Base-by-base conservation (phyloP, 2,888 invertebrate species). In the Gastrophysa polygoni region DNA sequence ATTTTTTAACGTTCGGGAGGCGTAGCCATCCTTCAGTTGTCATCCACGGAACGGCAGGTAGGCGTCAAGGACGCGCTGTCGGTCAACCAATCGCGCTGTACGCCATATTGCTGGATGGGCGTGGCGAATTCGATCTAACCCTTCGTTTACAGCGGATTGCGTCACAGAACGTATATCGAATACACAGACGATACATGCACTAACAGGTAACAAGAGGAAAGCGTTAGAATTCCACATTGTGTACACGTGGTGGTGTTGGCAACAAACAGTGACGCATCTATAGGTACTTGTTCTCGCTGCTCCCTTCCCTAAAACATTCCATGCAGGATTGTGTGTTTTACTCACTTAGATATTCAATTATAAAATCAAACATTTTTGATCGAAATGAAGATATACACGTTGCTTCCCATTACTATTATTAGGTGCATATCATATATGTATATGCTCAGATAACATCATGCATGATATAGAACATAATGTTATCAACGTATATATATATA, bases 81-180 rank as follows among this genome's bases (percentile, higher is more conserved):
- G 73, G 66, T 80, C 83, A 83, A 83, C 87, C 87, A 88, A 87
- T 87, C 85, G 83, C 81, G 81, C 80, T 73, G 76, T 77, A 83
- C 86, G 87, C 87, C 87, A 88, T 88, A 85, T 87, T 88, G 87
- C 85, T 83, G 83, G 82, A 77, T 78, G 83, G 87, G 87, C 86
- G 87, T 84, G 82, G 84, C 75, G 64, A 68, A 43, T 55, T 65
- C 67, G 54, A 68, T 73, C 71, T 75, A 77, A 79, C 77, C 77
- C 78, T 77, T 79, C 77, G 70, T 68, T 61, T 63, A 68, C 68
- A 67, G 63, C 69, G 73, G 66, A 71, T 77, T 75, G 73, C 76
- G 73, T 77, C 76, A 76, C 61, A 57, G 49, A 48, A 59, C 54
- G 61, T 61, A 66, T 62, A 66, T 58, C 59, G 38, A 7, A 7